These are phyloP conservation scores for Megaustenia siamemsis DNA, from an alignment of 2,888 invertebrate genomes.

Conservation along the genomic window DNA sequence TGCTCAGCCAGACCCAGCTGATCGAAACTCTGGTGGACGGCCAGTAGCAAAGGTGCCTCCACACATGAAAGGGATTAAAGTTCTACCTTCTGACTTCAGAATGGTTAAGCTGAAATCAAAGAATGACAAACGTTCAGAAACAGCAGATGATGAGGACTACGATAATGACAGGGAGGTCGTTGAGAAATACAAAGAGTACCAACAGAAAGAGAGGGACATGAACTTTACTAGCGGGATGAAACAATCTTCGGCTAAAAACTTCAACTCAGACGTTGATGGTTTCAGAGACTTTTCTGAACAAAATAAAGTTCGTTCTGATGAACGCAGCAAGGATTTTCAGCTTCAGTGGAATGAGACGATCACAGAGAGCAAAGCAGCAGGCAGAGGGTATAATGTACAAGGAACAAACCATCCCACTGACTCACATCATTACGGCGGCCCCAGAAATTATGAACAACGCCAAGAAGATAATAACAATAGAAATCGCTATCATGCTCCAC, in stretches of 20 bases:
- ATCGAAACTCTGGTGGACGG: conserved; percentile 55
- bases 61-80: conserved; percentile 73
- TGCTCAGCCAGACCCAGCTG: conserved; percentile 37
- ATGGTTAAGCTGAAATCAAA: conserved; percentile 60
- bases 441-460: conserved; percentile 29
- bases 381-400: background rate
- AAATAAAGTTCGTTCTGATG: conserved; percentile 5
- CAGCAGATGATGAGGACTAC: conserved; percentile 53
- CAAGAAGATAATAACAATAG: conserved; percentile 40
- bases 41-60: conserved; percentile 76
- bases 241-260: background rate
- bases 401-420: background rate
- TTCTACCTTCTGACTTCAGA: conserved; percentile 67
- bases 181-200: conserved; percentile 51
- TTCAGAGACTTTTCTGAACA: conserved; percentile 37
- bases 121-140: conserved; percentile 34
- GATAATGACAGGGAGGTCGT: conserved; percentile 57
- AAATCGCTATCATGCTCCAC: conserved; percentile 34
- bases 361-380: background rate
- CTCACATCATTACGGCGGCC: background rate
- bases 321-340: conserved; percentile 28
- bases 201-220: conserved; percentile 35
- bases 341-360: conserved; percentile 36
- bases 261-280: conserved; percentile 29
- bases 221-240: background rate